Percentiles rank a stretch among this genome's conserved stretches.
Evolutionary conservation across 2,797 vertebrate genomes (phyloP).

Genomic region (Dipus sagitta): DNA sequence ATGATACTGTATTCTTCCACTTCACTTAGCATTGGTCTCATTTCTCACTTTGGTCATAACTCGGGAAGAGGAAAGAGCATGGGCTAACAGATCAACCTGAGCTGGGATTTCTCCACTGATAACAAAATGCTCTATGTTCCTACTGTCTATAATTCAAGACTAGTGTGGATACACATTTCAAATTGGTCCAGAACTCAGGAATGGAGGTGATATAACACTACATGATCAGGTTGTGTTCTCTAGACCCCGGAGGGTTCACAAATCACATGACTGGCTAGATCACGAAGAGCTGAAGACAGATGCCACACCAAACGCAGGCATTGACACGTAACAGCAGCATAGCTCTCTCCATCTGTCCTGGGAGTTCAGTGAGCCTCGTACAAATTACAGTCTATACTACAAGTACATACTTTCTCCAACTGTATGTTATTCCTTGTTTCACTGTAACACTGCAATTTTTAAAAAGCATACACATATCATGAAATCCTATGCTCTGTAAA

Average conservation of each 20-base stretch:
- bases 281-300: background rate
- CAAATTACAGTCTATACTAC: background rate
- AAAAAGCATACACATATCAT: conserved; percentile 62
- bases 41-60: background rate
- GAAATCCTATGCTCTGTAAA: conserved; percentile 80
- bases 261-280: background rate
- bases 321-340: background rate
- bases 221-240: background rate
- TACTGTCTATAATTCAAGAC: background rate
- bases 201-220: background rate
- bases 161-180: background rate
- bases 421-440: conserved; percentile 43
- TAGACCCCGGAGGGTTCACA: background rate
- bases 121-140: background rate
- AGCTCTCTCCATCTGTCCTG: background rate
- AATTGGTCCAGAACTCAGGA: background rate
- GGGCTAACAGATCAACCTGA: background rate
- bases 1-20: background rate
- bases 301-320: background rate
- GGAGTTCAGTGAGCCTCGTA: background rate
- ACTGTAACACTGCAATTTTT: conserved; percentile 23
- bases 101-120: background rate
- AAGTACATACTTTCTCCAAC: background rate
- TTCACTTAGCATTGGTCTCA: background rate
- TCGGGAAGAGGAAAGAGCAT: background rate